Evolutionary conservation across 2,113 vertebrate species (phyloP), one percentile per base, ranked within the genome.

Genomic region (Orientallactaga bullata): DNA sequence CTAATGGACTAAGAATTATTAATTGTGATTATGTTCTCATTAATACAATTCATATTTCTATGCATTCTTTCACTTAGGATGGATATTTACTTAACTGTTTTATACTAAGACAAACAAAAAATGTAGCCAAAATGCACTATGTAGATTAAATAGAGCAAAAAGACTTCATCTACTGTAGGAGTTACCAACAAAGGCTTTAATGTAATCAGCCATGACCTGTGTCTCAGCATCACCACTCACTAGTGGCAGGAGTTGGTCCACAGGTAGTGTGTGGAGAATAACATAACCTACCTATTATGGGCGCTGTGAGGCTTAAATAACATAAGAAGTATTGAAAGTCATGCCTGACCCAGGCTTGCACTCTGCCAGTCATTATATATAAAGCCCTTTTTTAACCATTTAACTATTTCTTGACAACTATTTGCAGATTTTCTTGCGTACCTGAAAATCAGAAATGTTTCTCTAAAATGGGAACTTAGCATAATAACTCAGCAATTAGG

Each of bases 11-110:
- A 92, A 92, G 35, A 78, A 81, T 42, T 66, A 81, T 42, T 66
- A 82, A 37, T 55, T 82, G 82, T 30, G 4, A 85, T 71, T 94
- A 77, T 28, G 95, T 23, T 86, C 30, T 35, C 21, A 88, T n/a
- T 63, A 80, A 87, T 61, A 91, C 20, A 39, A 97, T 71, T 85
- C 74, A 74, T 35, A 71, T 74, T 60, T 86, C 23, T 80, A 66
- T 89, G 55, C 55, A 60, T 79, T 69, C 39, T 89, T 94, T 90
- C 66, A 92, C 24, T 91, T 82, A 85, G 15, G 5, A 95, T 90
- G 16, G 16, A 55, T 9, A 94, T 82, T 86, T 78, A 81, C 12
- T 89, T 95, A 80, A 89, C 69, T 92, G 42, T 94, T 81, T 76
- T 42, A 85, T 78, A 93, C 30, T 20, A 83, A 85, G 61, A 63